phyloP scores from a whole-genome alignment of 2,888 invertebrate species.

The Agonopterix heracliana region DNA sequence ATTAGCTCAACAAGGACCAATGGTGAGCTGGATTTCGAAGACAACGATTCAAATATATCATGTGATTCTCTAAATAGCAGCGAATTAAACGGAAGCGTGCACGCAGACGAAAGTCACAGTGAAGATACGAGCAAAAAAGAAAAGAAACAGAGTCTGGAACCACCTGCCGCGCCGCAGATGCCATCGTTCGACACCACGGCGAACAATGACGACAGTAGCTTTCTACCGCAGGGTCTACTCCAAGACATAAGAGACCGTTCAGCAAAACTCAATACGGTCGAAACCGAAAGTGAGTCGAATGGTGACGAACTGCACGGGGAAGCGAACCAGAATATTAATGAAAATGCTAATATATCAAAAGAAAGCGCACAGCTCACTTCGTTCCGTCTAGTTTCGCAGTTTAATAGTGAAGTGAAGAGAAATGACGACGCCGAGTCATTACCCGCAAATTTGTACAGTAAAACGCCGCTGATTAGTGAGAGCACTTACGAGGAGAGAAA shows the following conservation, averaged over 20 bases:
- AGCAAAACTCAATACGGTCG: constrained; percentile 65
- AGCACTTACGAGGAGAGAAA: constrained; percentile 81
- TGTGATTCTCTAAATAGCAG: constrained; percentile 88
- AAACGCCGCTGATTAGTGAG: constrained; percentile 76
- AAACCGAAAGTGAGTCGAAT: constrained; percentile 59
- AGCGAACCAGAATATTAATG: constrained; percentile 65
- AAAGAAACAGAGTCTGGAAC: constrained; percentile 43
- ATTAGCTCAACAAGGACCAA: constrained; percentile 75
- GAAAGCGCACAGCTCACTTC: constrained; percentile 70
- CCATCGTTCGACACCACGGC: constrained; percentile 40
- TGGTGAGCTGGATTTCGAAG: constrained; percentile 81
- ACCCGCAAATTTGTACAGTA: constrained; percentile 37
- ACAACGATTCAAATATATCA: constrained; percentile 86
- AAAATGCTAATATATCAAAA: constrained; percentile 62
- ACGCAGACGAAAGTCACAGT: constrained; percentile 65
- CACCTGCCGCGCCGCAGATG: constrained; percentile 52
- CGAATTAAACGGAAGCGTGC: constrained; percentile 76
- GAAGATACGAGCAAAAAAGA: constrained; percentile 58
- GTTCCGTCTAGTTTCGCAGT: constrained; percentile 71
- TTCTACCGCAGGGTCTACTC: constrained; percentile 80
- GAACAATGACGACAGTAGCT: constrained; percentile 61
- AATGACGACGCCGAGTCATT: constrained; percentile 42
- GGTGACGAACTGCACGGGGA: constrained; percentile 40
- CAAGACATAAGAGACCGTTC: constrained; percentile 83
- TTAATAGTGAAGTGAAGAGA: constrained; percentile 57